Evolutionary conservation across 1,140 invertebrate genomes (phyloP).

Genomic region (Trichomalopsis sarcophagae): DNA sequence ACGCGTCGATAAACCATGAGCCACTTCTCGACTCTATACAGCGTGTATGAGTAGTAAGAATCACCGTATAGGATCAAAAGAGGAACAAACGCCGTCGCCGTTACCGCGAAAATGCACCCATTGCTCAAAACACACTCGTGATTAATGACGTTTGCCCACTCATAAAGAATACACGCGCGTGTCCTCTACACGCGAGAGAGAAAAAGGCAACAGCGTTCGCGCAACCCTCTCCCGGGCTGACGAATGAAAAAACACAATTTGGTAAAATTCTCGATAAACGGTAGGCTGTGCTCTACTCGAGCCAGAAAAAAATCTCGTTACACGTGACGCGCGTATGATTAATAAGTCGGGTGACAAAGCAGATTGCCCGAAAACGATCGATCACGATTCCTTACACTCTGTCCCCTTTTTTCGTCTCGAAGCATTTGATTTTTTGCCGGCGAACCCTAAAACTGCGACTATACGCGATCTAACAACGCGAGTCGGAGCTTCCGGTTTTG

Average conservation of each 20-base stretch:
- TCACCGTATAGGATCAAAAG: neutral
- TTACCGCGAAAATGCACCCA: conserved; percentile 28
- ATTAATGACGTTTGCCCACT: conserved; percentile 50
- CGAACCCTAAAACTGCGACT: neutral
- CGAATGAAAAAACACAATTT: conserved; percentile 52
- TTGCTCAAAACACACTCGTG: conserved; percentile 26
- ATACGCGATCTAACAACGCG: neutral
- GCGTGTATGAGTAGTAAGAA: neutral
- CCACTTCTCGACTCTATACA: neutral
- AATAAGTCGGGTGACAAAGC: conserved; percentile 46
- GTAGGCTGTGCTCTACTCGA: conserved; percentile 39
- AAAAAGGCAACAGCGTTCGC: neutral
- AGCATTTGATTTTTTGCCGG: neutral
- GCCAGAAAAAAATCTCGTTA: conserved; percentile 34
- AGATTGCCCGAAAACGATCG: conserved; percentile 44
- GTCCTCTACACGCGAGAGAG: neutral
- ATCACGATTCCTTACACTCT: conserved; percentile 21
- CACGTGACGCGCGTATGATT: conserved; percentile 37
- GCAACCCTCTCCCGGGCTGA: conserved; percentile 48
- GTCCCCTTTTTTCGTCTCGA: neutral
- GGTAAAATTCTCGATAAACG: conserved; percentile 52
- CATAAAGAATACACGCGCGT: conserved; percentile 7
- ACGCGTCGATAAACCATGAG: too few relatives aligned
- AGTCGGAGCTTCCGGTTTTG: neutral
- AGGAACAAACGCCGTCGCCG: neutral